phyloP scores from a whole-genome alignment of 2,113 vertebrate genomes.

The Psilopogon haemacephalus region DNA sequence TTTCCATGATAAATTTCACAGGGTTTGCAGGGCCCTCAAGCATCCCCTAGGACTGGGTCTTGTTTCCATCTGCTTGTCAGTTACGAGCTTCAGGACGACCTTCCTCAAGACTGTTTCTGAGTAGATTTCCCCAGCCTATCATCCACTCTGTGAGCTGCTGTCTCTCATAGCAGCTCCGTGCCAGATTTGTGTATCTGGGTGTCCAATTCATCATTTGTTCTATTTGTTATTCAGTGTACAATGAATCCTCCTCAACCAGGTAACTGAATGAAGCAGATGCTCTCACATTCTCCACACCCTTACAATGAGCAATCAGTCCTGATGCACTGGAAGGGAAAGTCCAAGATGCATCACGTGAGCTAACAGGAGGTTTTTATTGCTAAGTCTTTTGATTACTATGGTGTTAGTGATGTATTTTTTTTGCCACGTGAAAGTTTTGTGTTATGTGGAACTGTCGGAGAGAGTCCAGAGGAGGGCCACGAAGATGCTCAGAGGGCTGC shows the following conservation, averaged over 20 bases:
- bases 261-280: not conserved
- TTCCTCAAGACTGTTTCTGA: not conserved
- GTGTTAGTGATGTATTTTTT: not conserved
- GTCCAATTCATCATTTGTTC: not conserved
- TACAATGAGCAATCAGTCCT: not conserved
- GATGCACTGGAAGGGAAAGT: not conserved
- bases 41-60: not conserved
- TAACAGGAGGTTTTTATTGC: fast-evolving
- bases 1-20: not conserved
- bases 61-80: not conserved
- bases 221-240: not conserved
- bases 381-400: not conserved
- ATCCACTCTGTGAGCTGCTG: not conserved
- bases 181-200: not conserved
- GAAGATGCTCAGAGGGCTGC: no score
- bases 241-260: not conserved
- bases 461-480: no score
- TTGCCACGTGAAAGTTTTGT: not conserved
- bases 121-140: not conserved
- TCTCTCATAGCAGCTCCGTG: not conserved
- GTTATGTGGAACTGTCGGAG: no score
- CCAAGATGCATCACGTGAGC: not conserved
- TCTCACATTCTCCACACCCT: not conserved
- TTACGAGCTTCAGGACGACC: not conserved
- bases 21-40: not conserved